Conservation (phyloP, 2,888 invertebrate species). For the Synergus japonicus region DNA sequence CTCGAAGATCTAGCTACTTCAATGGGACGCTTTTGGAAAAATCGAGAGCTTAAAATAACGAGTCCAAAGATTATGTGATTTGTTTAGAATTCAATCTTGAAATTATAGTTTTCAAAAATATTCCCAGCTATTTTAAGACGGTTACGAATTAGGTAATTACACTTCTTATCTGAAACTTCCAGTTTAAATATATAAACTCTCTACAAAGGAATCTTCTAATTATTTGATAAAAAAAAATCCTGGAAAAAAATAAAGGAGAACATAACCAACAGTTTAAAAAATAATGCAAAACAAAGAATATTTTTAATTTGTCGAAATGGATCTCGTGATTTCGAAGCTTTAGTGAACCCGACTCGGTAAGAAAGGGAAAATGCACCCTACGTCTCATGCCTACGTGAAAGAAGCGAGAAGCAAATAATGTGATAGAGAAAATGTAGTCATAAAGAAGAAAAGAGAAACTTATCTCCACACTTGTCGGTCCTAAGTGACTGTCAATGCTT, state of each 20-base stretch:
- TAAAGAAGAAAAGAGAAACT: conserved; percentile 59
- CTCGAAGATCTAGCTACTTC: conserved; percentile 15
- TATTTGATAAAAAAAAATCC: background rate
- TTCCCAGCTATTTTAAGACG: background rate
- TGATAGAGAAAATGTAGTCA: conserved; percentile 19
- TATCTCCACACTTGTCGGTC: conserved; percentile 68
- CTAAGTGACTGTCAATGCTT: conserved; percentile 62
- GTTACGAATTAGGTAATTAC: background rate
- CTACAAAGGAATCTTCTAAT: background rate
- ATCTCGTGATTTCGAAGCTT: conserved; percentile 15
- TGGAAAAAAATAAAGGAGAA: background rate
- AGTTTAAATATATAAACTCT: background rate
- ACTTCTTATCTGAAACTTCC: too few relatives aligned
- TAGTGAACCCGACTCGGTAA: conserved; percentile 46
- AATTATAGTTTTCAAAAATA: background rate
- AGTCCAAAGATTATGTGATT: background rate
- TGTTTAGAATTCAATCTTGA: background rate
- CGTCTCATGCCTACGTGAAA: conserved; percentile 47
- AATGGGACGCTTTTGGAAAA: background rate
- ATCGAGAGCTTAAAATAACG: background rate
- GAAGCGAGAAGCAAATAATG: conserved; percentile 48
- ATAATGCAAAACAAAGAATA: background rate
- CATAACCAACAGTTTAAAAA: background rate
- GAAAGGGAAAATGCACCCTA: conserved; percentile 52
- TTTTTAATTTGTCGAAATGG: background rate